Conservation (phyloP, 2,113 vertebrate genomes). For the Ptyas mucosa region DNA sequence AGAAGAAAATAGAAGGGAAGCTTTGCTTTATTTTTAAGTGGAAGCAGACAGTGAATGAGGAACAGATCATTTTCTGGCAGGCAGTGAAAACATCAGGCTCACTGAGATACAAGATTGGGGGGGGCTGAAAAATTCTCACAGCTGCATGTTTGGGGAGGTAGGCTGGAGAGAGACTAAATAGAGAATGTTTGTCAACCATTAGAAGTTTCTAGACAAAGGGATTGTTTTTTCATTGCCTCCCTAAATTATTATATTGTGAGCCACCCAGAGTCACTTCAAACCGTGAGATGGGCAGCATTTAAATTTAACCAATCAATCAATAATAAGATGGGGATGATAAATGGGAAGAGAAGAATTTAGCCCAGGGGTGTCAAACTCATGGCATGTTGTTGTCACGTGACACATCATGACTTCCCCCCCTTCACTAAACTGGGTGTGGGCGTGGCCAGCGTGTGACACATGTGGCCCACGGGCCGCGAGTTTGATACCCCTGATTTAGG, state of each 20-base stretch:
- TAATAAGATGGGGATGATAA: neutral
- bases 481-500: neutral
- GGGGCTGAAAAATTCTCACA: conserved; percentile 49
- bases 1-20: conserved; percentile 53
- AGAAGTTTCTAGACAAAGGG: conserved; percentile 62
- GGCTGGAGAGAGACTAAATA: conserved; percentile 51
- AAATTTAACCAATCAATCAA: neutral
- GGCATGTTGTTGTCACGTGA: too few species aligned
- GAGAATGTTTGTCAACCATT: conserved; percentile 64
- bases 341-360: conserved; percentile 6
- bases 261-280: neutral
- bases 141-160: conserved; percentile 58
- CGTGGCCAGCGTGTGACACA: too few species aligned
- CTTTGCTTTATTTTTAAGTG: conserved; percentile 42
- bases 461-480: too few species aligned
- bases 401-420: too few species aligned
- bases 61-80: conserved; percentile 71
- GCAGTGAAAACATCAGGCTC: conserved; percentile 72
- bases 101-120: conserved; percentile 61
- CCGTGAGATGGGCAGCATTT: neutral
- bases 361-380: too few species aligned
- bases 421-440: too few species aligned
- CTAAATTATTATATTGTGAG: conserved; percentile 6
- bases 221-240: conserved; percentile 63
- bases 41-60: conserved; percentile 69